A percentile compares a stretch with the other conserved stretches of the same genome.
Conservation (phyloP, 92 coral and sea anemone species). For the Umimayanthus chanpuru region DNA sequence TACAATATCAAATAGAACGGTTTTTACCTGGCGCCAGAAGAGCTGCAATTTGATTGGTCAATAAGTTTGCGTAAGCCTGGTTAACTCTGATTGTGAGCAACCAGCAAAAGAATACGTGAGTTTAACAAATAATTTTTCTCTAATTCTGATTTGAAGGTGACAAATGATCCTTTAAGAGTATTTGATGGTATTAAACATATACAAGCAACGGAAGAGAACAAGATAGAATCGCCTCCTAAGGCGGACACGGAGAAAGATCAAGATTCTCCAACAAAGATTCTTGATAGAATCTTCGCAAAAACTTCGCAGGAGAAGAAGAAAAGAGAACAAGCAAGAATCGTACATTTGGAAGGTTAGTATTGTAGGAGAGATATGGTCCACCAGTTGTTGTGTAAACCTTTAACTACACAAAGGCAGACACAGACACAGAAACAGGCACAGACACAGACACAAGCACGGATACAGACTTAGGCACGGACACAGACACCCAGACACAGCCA, state of each 20-base stretch:
- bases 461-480: too few species aligned
- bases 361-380: background rate
- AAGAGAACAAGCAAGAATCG: background rate
- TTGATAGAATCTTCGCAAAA: background rate
- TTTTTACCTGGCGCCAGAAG: too few species aligned
- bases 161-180: background rate
- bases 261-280: background rate
- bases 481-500: too few species aligned
- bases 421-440: too few species aligned
- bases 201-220: background rate
- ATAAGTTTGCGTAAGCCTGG: too few species aligned
- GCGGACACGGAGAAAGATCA: background rate
- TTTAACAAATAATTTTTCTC: background rate
- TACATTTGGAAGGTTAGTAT: conserved; percentile 14
- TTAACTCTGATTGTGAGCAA: too few species aligned
- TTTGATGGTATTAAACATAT: conserved; percentile 8
- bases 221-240: background rate
- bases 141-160: conserved; percentile 2
- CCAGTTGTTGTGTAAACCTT: background rate
- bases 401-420: background rate
- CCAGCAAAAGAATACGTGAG: background rate
- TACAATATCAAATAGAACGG: too few species aligned
- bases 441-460: too few species aligned
- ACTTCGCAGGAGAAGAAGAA: background rate
- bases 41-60: too few species aligned